These are phyloP conservation scores for Leptopilina boulardi DNA, from an alignment of 1,140 invertebrate genomes.

Conservation along the genomic window DNA sequence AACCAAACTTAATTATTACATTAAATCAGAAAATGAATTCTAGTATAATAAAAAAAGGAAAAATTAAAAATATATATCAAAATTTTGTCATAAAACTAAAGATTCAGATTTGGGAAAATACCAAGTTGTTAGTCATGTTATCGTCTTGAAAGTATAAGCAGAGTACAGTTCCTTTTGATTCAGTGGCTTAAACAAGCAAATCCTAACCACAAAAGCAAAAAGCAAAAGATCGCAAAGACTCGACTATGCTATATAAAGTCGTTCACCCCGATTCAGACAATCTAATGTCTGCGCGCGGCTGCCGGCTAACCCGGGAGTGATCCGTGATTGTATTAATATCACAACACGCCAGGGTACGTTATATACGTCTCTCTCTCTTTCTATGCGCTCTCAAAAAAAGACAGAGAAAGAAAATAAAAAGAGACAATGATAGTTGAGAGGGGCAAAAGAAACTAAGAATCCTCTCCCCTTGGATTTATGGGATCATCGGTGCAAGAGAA, in stretches of 20 bases:
- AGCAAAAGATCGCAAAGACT: slow-evolving; percentile 54
- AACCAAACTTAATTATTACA: too few relatives aligned
- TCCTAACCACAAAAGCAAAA: slow-evolving; percentile 52
- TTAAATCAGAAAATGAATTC: too few relatives aligned
- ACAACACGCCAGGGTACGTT: slow-evolving; percentile 72
- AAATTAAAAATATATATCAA: too few relatives aligned
- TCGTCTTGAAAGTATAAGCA: slow-evolving; percentile 28
- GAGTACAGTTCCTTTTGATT: slow-evolving; percentile 47
- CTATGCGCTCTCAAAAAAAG: slow-evolving; percentile 42
- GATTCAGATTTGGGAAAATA: neutral
- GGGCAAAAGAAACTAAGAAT: slow-evolving; percentile 49
- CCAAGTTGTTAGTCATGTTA: slow-evolving; percentile 38
- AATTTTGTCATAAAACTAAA: too few relatives aligned
- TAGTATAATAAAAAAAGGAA: too few relatives aligned
- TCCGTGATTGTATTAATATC: slow-evolving; percentile 77
- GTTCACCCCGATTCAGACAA: slow-evolving; percentile 77
- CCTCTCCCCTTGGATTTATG: slow-evolving; percentile 62
- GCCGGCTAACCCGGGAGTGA: slow-evolving; percentile 74
- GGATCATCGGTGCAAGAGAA: slow-evolving; percentile 62
- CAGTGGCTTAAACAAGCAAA: slow-evolving; percentile 52
- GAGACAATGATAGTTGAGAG: slow-evolving; percentile 47
- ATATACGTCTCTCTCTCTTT: slow-evolving; percentile 62
- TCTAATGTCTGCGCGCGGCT: slow-evolving; percentile 74
- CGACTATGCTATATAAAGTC: slow-evolving; percentile 75
- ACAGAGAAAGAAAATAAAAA: slow-evolving; percentile 56